Base-by-base conservation (phyloP, 1,140 invertebrate genomes). In the Sarcophaga bullata region DNA sequence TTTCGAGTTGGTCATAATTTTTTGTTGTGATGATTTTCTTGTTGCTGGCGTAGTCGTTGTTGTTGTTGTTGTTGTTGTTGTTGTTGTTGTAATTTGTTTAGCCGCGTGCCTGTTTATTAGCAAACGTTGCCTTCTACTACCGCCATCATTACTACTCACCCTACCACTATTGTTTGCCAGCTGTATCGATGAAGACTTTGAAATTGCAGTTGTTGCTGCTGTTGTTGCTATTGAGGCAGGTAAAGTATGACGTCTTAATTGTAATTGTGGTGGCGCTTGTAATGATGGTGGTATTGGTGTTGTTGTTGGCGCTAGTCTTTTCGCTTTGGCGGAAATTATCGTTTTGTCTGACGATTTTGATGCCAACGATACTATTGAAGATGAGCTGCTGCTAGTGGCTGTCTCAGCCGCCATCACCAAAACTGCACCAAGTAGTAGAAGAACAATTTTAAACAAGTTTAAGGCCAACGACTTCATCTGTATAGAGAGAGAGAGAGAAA, bases 401-500 rank as follows among this genome's bases (percentile, higher is more conserved):
- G 58, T 15, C 9, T 46, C 37, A 78, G 73, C 50, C 25, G 81
- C 73, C 37, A 73, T 17, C 75, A 52, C 75, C 52, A 68, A 11
- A 82, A 47, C 17, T 50, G 73, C 46, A 73, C 19, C 75, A 50
- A 68, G 1, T 73, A 80, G 58, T 62, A 89, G 82, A 84, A 87
- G 83, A 85, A 89, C 83, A 84, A 86, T 85, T 78, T 78, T 49
- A 73, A 88, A 86, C 86, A 88, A 88, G 86, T 87, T 87, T 87
- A 90, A 89, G 86, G 88, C 85, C 85, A 90, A 86, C 85, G 89
- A 83, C 84, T 85, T 88, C 89, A 90, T 90, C 89, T 90, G 86
- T 11, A 84, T 82, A 11, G 9, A 68, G 54, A 52, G 15, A 19
- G 48, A 49, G 37, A 37, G 37, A 25, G 3, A 73, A 62, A 50